These are phyloP conservation scores for Bombus ignitus DNA, from an alignment of 1,140 invertebrate species.

Conservation along the genomic window DNA sequence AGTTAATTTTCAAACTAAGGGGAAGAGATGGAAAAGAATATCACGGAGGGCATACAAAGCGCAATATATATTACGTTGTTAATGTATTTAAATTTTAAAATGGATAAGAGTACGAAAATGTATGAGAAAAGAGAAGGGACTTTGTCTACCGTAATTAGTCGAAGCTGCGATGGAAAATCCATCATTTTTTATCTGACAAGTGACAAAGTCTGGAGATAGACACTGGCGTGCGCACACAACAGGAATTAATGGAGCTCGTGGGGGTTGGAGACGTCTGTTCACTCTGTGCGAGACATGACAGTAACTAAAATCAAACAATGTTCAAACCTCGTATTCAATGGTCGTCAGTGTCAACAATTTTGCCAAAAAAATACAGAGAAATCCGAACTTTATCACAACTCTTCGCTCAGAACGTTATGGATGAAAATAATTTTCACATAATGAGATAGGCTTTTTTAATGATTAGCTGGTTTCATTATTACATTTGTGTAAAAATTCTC, in stretches of 20 bases:
- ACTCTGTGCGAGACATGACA: conserved; percentile 56
- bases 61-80: too few species aligned
- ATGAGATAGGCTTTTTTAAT: neutral
- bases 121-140: neutral
- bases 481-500: neutral
- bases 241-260: conserved; percentile 56
- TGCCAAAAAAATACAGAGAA: neutral
- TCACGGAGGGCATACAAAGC: too few species aligned
- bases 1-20: too few species aligned
- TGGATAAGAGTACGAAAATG: conserved; percentile 2
- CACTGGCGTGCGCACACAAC: conserved; percentile 23
- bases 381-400: neutral
- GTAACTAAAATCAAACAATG: conserved; percentile 65
- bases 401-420: neutral
- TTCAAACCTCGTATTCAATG: conserved; percentile 52
- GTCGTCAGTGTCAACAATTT: conserved; percentile 33
- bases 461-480: neutral
- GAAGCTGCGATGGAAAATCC: conserved; percentile 21
- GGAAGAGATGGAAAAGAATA: too few species aligned
- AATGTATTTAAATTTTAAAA: neutral
- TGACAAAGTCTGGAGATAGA: conserved; percentile 20
- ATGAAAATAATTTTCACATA: too few species aligned
- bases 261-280: conserved; percentile 32
- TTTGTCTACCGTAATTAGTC: conserved; percentile 49
- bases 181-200: conserved; percentile 56